Percentiles rank a stretch among this genome's conserved stretches.
Conservation (phyloP, 2,888 invertebrate genomes). For the Lasioglossum oenotherae region DNA sequence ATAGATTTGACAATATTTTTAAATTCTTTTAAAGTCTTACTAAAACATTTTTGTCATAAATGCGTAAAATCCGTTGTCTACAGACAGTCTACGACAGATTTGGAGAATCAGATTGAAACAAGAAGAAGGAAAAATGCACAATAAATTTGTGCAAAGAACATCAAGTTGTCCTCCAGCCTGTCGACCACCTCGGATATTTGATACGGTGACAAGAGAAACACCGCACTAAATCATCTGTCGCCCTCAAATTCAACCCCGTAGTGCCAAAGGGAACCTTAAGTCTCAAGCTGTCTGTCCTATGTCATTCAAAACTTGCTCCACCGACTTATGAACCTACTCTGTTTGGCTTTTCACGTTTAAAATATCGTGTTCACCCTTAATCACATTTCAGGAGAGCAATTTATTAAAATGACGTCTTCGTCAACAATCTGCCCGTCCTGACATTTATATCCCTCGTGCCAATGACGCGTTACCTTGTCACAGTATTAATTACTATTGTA, state of each 20-base stretch:
- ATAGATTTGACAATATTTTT: too few relatives aligned
- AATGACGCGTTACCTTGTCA: background rate
- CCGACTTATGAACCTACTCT: constrained; percentile 68
- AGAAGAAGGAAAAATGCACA: background rate
- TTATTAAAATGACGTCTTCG: constrained; percentile 72
- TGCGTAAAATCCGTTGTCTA: too few relatives aligned
- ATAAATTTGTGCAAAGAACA: constrained; percentile 15
- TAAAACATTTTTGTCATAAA: too few relatives aligned
- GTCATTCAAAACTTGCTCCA: constrained; percentile 75
- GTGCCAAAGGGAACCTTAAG: constrained; percentile 72
- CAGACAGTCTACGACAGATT: background rate
- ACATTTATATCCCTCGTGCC: background rate
- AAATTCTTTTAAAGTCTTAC: too few relatives aligned
- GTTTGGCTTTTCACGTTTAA: constrained; percentile 64
- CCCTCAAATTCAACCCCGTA: constrained; percentile 68
- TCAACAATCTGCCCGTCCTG: constrained; percentile 30
- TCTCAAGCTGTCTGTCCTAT: constrained; percentile 77
- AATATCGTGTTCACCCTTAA: constrained; percentile 78
- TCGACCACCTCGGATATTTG: constrained; percentile 60
- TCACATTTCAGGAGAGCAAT: constrained; percentile 75
- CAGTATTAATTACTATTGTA: background rate
- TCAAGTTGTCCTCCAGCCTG: constrained; percentile 34
- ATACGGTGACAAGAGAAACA: constrained; percentile 77
- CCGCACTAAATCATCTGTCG: constrained; percentile 79
- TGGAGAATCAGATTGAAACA: background rate